These are phyloP conservation scores for Neodontobutis hainanensis DNA, from an alignment of 2,113 vertebrate species.

Conservation along the genomic window DNA sequence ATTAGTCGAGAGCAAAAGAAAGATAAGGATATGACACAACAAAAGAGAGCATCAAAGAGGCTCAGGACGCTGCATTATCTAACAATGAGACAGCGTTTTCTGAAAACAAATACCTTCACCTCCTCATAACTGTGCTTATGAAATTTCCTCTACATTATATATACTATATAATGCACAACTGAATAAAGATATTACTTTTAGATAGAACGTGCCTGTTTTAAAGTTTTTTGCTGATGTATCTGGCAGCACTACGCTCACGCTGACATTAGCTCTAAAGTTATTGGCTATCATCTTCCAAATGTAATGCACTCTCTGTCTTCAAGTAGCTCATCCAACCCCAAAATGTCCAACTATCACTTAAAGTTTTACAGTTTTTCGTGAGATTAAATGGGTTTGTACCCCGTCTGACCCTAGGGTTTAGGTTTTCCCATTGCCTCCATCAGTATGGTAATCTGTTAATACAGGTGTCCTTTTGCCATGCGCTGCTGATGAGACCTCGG, in stretches of 20 bases:
- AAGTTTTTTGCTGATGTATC: background rate
- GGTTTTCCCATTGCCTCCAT: slow-evolving; percentile 41
- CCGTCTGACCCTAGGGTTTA: slow-evolving; percentile 27
- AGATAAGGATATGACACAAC: too few relatives aligned
- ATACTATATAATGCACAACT: too few relatives aligned
- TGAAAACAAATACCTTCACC: too few relatives aligned
- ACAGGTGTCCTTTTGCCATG: slow-evolving; percentile 59
- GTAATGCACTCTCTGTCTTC: background rate
- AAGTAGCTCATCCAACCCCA: background rate
- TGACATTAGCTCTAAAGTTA: background rate
- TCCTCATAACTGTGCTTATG: too few relatives aligned
- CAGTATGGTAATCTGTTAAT: slow-evolving; percentile 64
- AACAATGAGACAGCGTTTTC: too few relatives aligned
- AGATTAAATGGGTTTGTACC: background rate
- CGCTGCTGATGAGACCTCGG: slow-evolving; percentile 50
- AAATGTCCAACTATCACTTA: background rate
- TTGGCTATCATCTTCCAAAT: background rate
- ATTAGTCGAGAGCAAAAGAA: too few relatives aligned
- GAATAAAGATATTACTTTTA: background rate
- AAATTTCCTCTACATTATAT: too few relatives aligned
- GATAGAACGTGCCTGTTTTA: background rate
- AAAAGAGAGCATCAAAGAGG: too few relatives aligned
- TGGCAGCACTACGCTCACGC: background rate
- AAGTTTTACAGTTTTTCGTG: background rate
- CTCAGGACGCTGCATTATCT: too few relatives aligned